phyloP scores from a whole-genome alignment of 2,888 invertebrate genomes.

The Gastracanthus pulcherrimus region DNA sequence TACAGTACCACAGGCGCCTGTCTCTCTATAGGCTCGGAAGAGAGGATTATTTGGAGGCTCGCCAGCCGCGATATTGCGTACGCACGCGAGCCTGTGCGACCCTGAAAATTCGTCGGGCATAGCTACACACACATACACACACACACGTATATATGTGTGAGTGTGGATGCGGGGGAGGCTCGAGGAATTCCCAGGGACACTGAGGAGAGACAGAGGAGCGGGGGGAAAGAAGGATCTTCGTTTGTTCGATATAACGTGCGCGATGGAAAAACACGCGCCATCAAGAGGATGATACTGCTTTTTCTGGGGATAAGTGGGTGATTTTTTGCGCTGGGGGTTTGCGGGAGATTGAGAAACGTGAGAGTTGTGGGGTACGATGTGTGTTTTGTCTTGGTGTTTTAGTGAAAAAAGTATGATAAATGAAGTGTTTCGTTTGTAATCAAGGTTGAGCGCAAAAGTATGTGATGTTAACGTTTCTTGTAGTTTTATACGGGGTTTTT shows the following conservation, averaged over 20 bases:
- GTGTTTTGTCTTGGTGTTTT: no score
- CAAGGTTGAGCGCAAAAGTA: no score
- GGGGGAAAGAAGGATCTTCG: background rate
- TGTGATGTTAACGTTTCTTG: no score
- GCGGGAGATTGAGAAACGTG: background rate
- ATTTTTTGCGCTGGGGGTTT: background rate
- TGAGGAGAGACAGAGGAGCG: background rate
- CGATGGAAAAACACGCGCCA: background rate
- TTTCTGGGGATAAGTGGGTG: background rate
- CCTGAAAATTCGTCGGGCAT: constrained; percentile 11
- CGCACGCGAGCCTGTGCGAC: no score
- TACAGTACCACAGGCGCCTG: no score
- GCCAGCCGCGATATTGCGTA: constrained; percentile 39
- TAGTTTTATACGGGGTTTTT: no score
- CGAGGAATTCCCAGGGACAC: background rate
- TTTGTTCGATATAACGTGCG: no score
- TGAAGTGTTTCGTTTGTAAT: no score
- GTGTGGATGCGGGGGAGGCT: background rate
- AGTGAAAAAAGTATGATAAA: no score
- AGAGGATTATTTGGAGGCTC: constrained; percentile 36
- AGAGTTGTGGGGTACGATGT: no score
- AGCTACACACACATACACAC: background rate
- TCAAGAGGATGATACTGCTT: background rate
- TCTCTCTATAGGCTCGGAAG: background rate
- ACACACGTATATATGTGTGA: background rate